Base-by-base conservation (phyloP, 2,888 invertebrate species). In the Archips crataeganus region DNA sequence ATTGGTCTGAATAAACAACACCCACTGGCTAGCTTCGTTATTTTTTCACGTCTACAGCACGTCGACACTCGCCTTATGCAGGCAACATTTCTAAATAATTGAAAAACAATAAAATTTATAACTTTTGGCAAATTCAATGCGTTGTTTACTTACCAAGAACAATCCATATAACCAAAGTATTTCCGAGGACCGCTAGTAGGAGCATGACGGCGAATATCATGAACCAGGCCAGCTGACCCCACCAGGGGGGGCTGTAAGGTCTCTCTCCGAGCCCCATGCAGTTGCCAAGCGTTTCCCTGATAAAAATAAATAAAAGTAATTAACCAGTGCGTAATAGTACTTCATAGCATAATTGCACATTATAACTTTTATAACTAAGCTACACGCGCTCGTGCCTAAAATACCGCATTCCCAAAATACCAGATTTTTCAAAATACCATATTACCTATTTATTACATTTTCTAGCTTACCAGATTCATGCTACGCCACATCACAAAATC, bases 81-180 rank as follows among this genome's bases (percentile, higher is more conserved):
- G 9, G 23, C 54, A 23, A 54, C 6, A 23, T 54, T 54, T 23
- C 54, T 2, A 15, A 23, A 2, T 3, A 39, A 39, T 39, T 39
- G 4, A 45, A 45, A 45, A 45, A 45, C 45, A 45, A 45, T 45
- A 3, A 10, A 45, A 45, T 0, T 11, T 3, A 45, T 45, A 10
- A n/a, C 49, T 10, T 23, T 32, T 32, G 10, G 3, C 32, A 32
- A 54, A 0, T 32, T 32, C 9, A 32, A 32, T 3, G 57, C 3
- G 10, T 32, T 54, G 5, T 54, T 54, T 54, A 87, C 95, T 95
- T 89, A 97, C 97, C 97, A 76, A 97, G 91, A 32, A 98, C 98
- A 79, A 98, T 98, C 98, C 98, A 98, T 84, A 98, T 97, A 71
- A 98, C 98, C 70, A 98, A 96, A 39, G 96, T 95, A 85, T 99